A percentile compares a stretch with the other conserved stretches of the same genome.
These are phyloP conservation scores for Priocnemis perturbator DNA, from an alignment of 2,888 invertebrate genomes.

Conservation along the genomic window DNA sequence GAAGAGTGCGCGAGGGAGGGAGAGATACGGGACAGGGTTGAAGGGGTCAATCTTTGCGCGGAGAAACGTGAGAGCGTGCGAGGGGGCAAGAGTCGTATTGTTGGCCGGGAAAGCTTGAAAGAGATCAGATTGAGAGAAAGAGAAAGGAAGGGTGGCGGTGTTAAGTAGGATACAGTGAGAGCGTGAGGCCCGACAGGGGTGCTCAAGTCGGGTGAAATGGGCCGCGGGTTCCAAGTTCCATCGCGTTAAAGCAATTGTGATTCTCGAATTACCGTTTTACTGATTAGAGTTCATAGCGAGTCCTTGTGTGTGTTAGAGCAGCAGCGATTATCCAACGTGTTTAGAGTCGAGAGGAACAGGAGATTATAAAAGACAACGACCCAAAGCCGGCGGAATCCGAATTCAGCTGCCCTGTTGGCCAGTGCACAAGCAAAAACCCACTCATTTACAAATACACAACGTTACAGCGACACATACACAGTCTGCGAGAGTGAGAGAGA, in stretches of 20 bases:
- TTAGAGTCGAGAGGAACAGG: slow-evolving; percentile 14
- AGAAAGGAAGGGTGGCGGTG: slow-evolving; percentile 12
- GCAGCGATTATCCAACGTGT: background rate
- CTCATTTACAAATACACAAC: background rate
- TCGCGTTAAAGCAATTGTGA: slow-evolving; percentile 49
- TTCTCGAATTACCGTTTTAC: slow-evolving; percentile 44
- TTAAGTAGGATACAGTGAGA: slow-evolving; percentile 14
- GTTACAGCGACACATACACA: too few relatives aligned
- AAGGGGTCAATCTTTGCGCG: slow-evolving; percentile 13
- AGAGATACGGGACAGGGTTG: slow-evolving; percentile 10
- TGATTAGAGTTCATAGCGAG: slow-evolving; percentile 42
- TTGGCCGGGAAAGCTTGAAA: too few relatives aligned
- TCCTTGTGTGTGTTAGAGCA: slow-evolving; percentile 24
- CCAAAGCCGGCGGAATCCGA: slow-evolving; percentile 47
- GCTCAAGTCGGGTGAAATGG: slow-evolving; percentile 44
- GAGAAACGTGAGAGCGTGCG: background rate
- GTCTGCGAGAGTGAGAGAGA: background rate
- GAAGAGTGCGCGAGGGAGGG: slow-evolving; percentile 15
- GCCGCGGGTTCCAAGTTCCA: slow-evolving; percentile 41
- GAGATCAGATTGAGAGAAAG: too few relatives aligned
- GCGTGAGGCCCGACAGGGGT: slow-evolving; percentile 42
- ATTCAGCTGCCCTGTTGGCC: slow-evolving; percentile 48
- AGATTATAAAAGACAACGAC: slow-evolving; percentile 36
- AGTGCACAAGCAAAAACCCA: slow-evolving; percentile 41
- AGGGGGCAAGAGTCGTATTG: too few relatives aligned